A percentile compares a stretch with the other conserved stretches of the same genome.
Evolutionary conservation across 2,113 vertebrate genomes (phyloP).

Genomic region (Hystrix cristata): DNA sequence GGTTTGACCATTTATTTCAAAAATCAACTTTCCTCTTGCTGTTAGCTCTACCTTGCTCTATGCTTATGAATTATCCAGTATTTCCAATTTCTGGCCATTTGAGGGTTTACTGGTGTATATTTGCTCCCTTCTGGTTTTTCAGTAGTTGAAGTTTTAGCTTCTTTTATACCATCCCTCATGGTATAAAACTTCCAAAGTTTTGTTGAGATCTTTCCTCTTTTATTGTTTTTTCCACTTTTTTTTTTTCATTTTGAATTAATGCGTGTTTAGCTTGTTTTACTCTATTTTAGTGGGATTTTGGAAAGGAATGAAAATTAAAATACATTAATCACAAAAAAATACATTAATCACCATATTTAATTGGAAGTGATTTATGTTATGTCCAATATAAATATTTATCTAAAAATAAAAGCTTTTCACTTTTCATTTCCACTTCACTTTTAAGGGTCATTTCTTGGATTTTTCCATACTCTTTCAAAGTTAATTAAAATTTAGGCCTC

Average conservation of each 20-base stretch:
- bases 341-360: neutral
- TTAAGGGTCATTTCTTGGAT: neutral
- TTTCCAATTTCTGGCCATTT: neutral
- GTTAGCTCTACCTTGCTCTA: neutral
- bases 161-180: neutral
- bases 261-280: neutral
- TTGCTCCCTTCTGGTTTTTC: neutral
- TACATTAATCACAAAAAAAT: neutral
- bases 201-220: neutral
- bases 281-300: neutral
- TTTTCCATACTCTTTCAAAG: conserved; percentile 20
- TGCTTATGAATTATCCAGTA: neutral
- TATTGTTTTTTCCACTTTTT: neutral
- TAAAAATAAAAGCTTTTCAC: conserved; percentile 40
- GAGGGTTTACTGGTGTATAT: neutral
- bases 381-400: conserved; percentile 23
- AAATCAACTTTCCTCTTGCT: neutral
- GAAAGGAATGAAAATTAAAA: neutral
- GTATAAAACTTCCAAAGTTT: neutral
- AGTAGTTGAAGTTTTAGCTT: neutral
- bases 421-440: conserved; percentile 37
- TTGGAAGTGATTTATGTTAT: neutral
- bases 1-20: neutral
- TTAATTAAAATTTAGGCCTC: conserved; percentile 32
- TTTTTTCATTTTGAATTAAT: conserved; percentile 22